Conservation (phyloP, 2,888 invertebrate genomes). For the Habrosyne pyritoides region DNA sequence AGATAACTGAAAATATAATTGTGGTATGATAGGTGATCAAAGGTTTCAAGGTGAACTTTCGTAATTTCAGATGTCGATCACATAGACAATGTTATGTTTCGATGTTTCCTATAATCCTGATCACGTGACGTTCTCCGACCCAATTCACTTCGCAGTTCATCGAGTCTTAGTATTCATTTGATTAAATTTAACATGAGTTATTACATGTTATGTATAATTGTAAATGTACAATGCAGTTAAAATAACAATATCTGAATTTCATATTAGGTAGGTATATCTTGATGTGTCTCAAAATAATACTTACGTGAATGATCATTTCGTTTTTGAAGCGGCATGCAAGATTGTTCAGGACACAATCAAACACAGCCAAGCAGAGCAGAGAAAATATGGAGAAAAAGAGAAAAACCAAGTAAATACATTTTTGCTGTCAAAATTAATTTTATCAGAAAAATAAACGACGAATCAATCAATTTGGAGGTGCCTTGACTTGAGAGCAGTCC, state of each 20-base stretch:
- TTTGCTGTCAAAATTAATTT: constrained; percentile 81
- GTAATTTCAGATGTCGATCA: constrained; percentile 33
- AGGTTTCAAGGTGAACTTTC: constrained; percentile 64
- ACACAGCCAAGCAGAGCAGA: constrained; percentile 93
- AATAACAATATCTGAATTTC: neutral
- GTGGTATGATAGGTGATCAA: constrained; percentile 69
- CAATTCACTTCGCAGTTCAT: neutral
- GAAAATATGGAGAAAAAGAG: constrained; percentile 90
- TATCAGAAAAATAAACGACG: constrained; percentile 80
- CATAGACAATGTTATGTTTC: constrained; percentile 30
- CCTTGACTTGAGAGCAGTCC: constrained; percentile 63
- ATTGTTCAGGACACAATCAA: constrained; percentile 91
- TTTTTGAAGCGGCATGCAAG: constrained; percentile 90
- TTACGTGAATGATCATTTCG: constrained; percentile 89
- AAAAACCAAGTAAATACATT: constrained; percentile 89
- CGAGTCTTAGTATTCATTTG: constrained; percentile 27
- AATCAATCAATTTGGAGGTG: constrained; percentile 75
- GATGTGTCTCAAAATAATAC: constrained; percentile 86
- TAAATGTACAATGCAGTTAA: neutral
- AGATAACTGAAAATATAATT: constrained; percentile 47
- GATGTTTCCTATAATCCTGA: constrained; percentile 43
- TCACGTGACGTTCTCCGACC: constrained; percentile 12
- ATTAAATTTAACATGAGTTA: constrained; percentile 15
- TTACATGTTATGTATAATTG: neutral
- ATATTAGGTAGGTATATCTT: constrained; percentile 46